A percentile compares a stretch with the other conserved stretches of the same genome.
Conservation (phyloP, 1,140 invertebrate species). For the Aphelenchoides besseyi region DNA sequence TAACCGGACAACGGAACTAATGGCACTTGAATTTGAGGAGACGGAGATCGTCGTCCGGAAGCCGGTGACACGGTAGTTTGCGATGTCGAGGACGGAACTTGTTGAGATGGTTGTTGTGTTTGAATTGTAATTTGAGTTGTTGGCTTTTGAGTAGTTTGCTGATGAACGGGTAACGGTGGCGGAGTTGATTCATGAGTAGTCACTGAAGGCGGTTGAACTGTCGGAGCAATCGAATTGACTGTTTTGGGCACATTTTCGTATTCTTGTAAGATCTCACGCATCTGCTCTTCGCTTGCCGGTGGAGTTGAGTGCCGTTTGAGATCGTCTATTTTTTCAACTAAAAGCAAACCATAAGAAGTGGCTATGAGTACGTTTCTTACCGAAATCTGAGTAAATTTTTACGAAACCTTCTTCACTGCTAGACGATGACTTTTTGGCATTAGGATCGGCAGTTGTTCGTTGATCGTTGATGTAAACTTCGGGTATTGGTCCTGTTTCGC, state of each 20-base stretch:
- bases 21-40: neutral
- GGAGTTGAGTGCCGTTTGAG: neutral
- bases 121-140: neutral
- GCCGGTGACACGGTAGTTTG: neutral
- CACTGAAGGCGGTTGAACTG: too few relatives aligned
- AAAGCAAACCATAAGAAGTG: too few relatives aligned
- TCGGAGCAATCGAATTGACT: neutral
- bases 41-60: neutral
- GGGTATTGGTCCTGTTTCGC: neutral
- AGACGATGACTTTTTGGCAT: constrained; percentile 30
- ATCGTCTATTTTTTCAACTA: neutral
- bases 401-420: constrained; percentile 45
- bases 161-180: too few relatives aligned
- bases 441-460: neutral
- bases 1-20: neutral
- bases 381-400: constrained; percentile 28
- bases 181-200: too few relatives aligned
- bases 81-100: neutral
- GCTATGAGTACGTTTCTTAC: neutral
- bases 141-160: neutral
- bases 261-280: constrained; percentile 1
- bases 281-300: neutral
- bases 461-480: neutral
- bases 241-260: neutral
- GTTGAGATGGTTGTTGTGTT: neutral